phyloP scores from a whole-genome alignment of 2,888 invertebrate species.

The Drosophila tripunctata region DNA sequence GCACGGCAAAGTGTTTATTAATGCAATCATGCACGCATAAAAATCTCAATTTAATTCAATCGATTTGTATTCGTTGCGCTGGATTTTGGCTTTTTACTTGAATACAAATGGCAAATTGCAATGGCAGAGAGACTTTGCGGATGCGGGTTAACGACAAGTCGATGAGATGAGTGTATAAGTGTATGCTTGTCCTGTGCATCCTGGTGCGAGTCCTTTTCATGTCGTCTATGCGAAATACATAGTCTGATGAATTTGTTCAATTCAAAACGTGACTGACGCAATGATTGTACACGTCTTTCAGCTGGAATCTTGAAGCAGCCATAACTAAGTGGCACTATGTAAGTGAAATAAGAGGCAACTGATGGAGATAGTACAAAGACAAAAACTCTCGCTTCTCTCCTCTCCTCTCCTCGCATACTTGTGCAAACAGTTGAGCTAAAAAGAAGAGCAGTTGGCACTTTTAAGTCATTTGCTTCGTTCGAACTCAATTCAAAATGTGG shows the following conservation, averaged over 20 bases:
- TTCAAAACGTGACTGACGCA: constrained; percentile 78
- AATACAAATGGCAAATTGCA: constrained; percentile 45
- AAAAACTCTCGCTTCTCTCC: not conserved
- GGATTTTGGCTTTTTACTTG: constrained; percentile 30
- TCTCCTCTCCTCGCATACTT: constrained; percentile 1
- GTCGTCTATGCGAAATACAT: constrained; percentile 34
- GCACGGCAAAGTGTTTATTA: constrained; percentile 55
- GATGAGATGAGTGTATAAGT: too few species aligned
- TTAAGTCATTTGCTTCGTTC: constrained; percentile 76
- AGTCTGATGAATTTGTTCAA: constrained; percentile 79
- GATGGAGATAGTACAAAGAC: constrained; percentile 19
- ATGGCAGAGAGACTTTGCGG: constrained; percentile 43
- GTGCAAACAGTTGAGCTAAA: constrained; percentile 56
- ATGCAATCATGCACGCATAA: constrained; percentile 70
- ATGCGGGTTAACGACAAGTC: constrained; percentile 36
- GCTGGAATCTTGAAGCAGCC: constrained; percentile 38
- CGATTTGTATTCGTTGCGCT: constrained; percentile 56
- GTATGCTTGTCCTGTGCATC: constrained; percentile 10
- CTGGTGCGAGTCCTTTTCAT: constrained; percentile 24
- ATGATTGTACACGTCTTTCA: constrained; percentile 65
- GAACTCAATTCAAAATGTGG: constrained; percentile 73
- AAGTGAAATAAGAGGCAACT: constrained; percentile 59
- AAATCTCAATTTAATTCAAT: constrained; percentile 77
- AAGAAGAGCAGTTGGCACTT: constrained; percentile 74
- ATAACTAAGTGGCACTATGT: constrained; percentile 75